Evolutionary conservation across 2,113 vertebrate genomes (phyloP), one percentile per base, ranked within the genome.

Genomic region (Mohoua ochrocephala): DNA sequence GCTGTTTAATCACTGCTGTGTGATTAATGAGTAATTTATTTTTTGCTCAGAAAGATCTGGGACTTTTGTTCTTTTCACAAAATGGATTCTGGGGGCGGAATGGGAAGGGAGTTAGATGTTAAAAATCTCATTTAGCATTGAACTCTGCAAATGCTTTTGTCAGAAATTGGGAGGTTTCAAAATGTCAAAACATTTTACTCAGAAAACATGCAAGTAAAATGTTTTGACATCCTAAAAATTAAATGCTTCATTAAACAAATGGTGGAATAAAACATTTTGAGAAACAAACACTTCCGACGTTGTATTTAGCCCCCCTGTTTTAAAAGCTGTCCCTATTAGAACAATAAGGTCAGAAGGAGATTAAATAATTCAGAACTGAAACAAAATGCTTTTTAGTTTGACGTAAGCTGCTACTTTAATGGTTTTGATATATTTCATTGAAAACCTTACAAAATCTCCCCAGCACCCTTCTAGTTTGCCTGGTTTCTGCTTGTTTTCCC

Each of bases 211-310:
- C 18, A 71, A 87, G 35, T 59, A 84, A 87, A 95, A 90, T 60
- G 4, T 85, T 96, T 90, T 96, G 65, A 87, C 78, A 79, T 92
- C 87, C 90, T 79, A 35, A 85, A 63, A 96, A 87, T 41, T 1
- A 75, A 93, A 45, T 68, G 18, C 30, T 87, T 82, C 44, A 67
- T 87, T 92, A 78, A 92, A 82, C 47, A 87, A 87, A 90, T 33
- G 8, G 30, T 39, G 23, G 37, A 90, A 63, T 15, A 8, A 44
- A 89, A 60, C 6, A 21, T 78, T 84, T 63, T 42, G 33, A 79
- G 52, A 82, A 85, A 27, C 2, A 75, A 93, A 63, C 11, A 2
- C 6, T 74, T 74, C 8, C 26, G n/a, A 65, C 21, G 78, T 33
- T 19, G 6, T 65, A 28, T 61, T 87, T 89, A 73, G 20, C 3